Percentiles rank a stretch among this genome's conserved stretches.
Evolutionary conservation across 2,888 invertebrate species (phyloP).

Genomic region (Coronaproctus castanopsis): DNA sequence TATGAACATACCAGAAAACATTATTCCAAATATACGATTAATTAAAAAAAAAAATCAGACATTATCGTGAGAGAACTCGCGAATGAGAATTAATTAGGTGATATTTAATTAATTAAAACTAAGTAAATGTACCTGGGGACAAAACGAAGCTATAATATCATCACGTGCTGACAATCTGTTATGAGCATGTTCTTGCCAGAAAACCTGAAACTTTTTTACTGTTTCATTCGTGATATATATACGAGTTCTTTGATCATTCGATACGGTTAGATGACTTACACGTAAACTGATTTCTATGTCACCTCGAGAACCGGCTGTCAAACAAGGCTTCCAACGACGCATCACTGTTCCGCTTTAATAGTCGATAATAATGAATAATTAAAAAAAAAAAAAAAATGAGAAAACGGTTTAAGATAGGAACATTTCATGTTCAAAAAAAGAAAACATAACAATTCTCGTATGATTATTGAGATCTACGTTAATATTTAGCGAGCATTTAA

Average conservation of each 20-base stretch:
- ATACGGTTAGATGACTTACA: constrained; percentile 49
- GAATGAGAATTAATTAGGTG: too few relatives aligned
- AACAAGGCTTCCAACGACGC: constrained; percentile 45
- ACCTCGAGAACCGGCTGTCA: constrained; percentile 33
- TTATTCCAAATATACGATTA: too few relatives aligned
- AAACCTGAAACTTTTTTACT: constrained; percentile 44
- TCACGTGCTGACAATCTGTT: constrained; percentile 52
- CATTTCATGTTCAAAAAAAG: background rate
- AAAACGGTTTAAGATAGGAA: background rate
- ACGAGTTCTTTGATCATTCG: constrained; percentile 31
- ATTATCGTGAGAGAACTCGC: too few relatives aligned
- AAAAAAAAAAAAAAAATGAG: constrained; percentile 12
- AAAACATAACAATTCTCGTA: background rate
- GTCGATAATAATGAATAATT: too few relatives aligned
- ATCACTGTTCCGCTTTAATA: constrained; percentile 53
- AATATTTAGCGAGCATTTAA: too few relatives aligned
- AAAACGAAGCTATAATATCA: constrained; percentile 54
- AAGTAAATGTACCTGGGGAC: constrained; percentile 58
- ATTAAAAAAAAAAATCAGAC: too few relatives aligned
- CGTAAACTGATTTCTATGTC: constrained; percentile 49
- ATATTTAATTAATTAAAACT: too few relatives aligned
- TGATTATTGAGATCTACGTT: background rate
- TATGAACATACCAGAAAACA: too few relatives aligned
- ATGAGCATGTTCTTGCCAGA: constrained; percentile 43
- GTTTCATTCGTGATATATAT: constrained; percentile 40